Base-by-base conservation (phyloP, 2,113 vertebrate genomes). In the Melospiza melodia region DNA sequence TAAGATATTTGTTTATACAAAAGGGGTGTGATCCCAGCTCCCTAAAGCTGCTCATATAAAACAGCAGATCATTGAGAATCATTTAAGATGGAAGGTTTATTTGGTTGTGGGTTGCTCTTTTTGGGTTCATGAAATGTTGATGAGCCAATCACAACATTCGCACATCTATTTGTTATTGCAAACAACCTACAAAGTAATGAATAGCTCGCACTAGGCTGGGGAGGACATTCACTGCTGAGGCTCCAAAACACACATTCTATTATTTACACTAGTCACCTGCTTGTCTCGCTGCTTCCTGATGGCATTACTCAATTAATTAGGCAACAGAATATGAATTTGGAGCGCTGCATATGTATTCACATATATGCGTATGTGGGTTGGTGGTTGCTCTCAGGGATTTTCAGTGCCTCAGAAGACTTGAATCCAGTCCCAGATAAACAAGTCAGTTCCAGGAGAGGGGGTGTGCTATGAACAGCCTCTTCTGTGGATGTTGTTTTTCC, bases 101-200 rank as follows among this genome's bases (percentile, higher is more conserved):
- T 95, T 86, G 18, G 24, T 86, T 93, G 51, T 57, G 55, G 27
- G 20, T 54, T 88, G 52, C 57, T 86, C 68, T 72, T 96, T 83
- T 88, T 75, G 44, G 48, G n/a, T 41, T 94, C n/a, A 33, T 80
- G 39, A 86, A 87, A 92, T 39, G 51, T 67, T 89, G 66, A 82
- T 72, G 79, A 90, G 83, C 85, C 90, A 88, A 75, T 92, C 85
- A 88, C 59, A 93, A 88, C 49, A 83, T 86, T 90, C 52, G 86
- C 79, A 68, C 44, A 77, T 22, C 48, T n/a, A 72, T 88, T 90
- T 6, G 6, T 86, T 87, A 74, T 54, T 68, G 75, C 89, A 96
- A 92, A 67, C 59, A 83, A 84, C 63, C 35, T 83, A 48, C 31
- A 24, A 80, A 83, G 59, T 76, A 59, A 91, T 35, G 77, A 93